Conservation (phyloP, 2,888 invertebrate species). For the Drosophila ochracea region DNA sequence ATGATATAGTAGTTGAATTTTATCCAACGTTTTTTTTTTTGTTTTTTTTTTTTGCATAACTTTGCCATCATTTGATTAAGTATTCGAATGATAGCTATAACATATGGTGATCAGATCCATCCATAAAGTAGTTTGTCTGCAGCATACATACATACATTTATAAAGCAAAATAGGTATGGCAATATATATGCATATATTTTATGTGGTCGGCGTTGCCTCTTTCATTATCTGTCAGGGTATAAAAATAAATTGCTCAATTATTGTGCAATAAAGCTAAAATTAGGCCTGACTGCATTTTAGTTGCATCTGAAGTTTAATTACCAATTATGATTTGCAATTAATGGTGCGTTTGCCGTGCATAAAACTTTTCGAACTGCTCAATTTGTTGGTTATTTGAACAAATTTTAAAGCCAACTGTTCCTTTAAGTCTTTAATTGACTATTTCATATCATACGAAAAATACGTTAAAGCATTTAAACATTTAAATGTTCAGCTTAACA, state of each 20-base stretch:
- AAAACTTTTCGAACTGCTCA: background rate
- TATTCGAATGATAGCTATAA: background rate
- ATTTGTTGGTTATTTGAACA: background rate
- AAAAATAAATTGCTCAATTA: background rate
- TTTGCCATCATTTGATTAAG: background rate
- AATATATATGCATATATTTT: background rate
- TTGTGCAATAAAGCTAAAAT: background rate
- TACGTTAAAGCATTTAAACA: background rate
- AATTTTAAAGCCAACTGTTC: background rate
- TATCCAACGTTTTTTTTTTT: too few species aligned
- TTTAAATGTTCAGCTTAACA: background rate
- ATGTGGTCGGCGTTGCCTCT: background rate
- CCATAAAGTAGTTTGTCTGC: background rate
- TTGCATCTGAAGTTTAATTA: slow-evolving; percentile 4
- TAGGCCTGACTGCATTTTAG: slow-evolving; percentile 9
- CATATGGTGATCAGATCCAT: background rate
- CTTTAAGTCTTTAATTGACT: background rate
- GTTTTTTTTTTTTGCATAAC: too few species aligned
- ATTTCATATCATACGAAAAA: background rate
- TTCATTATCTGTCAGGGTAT: background rate
- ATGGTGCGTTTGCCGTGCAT: background rate
- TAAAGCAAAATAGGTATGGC: background rate
- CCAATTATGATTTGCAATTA: slow-evolving; percentile 6
- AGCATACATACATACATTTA: background rate
- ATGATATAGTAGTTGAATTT: too few species aligned